Base-by-base conservation (phyloP, 1,140 invertebrate genomes). In the Sminthurides bifidus region DNA sequence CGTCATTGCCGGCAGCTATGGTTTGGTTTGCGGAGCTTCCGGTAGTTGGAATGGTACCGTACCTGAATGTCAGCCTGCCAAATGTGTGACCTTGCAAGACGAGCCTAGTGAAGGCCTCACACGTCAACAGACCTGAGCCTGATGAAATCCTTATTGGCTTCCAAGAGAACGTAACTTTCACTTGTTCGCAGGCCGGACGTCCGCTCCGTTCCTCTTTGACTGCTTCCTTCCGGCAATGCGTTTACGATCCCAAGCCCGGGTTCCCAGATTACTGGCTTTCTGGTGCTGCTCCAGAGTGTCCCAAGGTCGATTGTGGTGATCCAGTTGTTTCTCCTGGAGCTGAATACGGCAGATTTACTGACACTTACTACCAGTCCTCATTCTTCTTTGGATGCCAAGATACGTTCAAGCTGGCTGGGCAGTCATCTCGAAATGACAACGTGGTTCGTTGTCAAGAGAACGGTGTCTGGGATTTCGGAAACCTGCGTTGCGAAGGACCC, bases 301-400 rank as follows among this genome's bases (percentile, higher is more conserved):
- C 87, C 5, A 76, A 87, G 66, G 78, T 84, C 31, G 85, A 93
- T 67, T 95, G 91, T 71, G 91, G 91, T 17, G 68, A 79, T 35
- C 91, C 91, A 23, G 78, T 84, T 66, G 81, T 85, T 38, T 91
- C 88, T 27, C 82, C 88, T n/a, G 92, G 92, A 37, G 89, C 91
- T 14, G 86, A 87, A 69, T 92, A 94, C 65, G 89, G 90, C 8
- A 79, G 85, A 70, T 88, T 83, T 63, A 70, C 81, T 14, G 89
- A 93, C 66, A 93, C 90, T 0, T 83, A 83, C 69, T 92, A 84
- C 66, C 85, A 91, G 70, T 88, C 88, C 26, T 91, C 83, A 1
- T 96, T 95, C 73, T 91, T 88, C 76, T 96, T 98, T 68, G 88
- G 88, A 31, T 97, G 93, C 69, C 89, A 95, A 74, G 87, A 93